Conservation (phyloP, 2,888 invertebrate genomes). For the Elegia similella region DNA sequence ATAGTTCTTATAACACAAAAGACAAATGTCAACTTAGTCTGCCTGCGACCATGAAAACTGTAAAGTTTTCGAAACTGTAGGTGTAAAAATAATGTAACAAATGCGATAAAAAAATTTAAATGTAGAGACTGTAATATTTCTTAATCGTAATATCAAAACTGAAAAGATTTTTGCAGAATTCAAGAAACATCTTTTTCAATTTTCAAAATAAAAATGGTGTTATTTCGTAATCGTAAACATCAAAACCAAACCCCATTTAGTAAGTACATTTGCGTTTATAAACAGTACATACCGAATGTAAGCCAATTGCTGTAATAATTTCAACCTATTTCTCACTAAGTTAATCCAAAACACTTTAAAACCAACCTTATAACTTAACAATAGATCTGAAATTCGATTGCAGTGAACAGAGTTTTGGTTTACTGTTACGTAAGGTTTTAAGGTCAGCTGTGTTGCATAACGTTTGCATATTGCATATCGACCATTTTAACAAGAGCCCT, state of each 20-base stretch:
- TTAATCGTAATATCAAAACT: too few relatives aligned
- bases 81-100: too few relatives aligned
- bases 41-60: too few relatives aligned
- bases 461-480: constrained; percentile 37
- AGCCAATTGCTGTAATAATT: background rate
- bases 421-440: constrained; percentile 70
- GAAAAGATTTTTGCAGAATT: too few relatives aligned
- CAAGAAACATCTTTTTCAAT: too few relatives aligned
- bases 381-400: constrained; percentile 33
- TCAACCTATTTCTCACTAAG: background rate
- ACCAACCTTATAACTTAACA: too few relatives aligned
- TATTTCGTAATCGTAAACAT: background rate
- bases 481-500: constrained; percentile 16
- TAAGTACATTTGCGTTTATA: background rate
- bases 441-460: constrained; percentile 72
- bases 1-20: too few relatives aligned
- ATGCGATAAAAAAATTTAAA: too few relatives aligned
- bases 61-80: too few relatives aligned
- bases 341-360: background rate
- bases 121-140: too few relatives aligned
- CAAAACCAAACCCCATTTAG: background rate
- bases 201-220: too few relatives aligned
- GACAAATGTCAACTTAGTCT: too few relatives aligned
- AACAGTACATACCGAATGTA: background rate
- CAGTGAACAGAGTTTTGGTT: constrained; percentile 45